Evolutionary conservation across 1,140 invertebrate species (phyloP), one percentile per base, ranked within the genome.

Genomic region (Aphis craccivora): DNA sequence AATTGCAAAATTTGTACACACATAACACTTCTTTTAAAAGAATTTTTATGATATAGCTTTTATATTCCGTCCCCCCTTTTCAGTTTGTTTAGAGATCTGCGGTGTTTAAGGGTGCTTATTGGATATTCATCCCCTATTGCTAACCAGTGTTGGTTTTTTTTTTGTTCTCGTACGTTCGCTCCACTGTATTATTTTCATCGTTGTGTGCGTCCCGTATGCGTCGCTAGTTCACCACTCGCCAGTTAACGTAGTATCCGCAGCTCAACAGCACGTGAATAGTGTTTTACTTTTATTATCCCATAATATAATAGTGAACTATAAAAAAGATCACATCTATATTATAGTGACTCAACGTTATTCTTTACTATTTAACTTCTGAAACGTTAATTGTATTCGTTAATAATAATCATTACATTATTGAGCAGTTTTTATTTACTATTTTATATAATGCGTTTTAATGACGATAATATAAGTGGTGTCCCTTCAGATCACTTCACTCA

Each of bases 201-300:
- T 67, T 53, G 22, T 37, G 35, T 37, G 88, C 37, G 23, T 51
- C 30, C 43, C 4, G 97, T 97, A 95, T 98, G 98, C 95, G 98
- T 98, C 96, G 98, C n/a, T 8, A 37, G 22, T 25, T 30, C 83
- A 11, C 14, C 14, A 20, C 25, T 35, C 86, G 48, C 51, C 51
- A 98, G 98, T 97, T 98, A 95, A 97, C 98, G 94, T 97, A 98
- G 95, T 98, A 98, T 90, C 98, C 98, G 93, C 98, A 98, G 40
- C 98, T 98, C 1, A 98, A 98, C 95, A 97, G 98, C 95, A 55
- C 35, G 88, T 51, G 48, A 18, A 51, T 51, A 0, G 18, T 89
- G 51, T 30, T 4, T 5, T 45, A 23, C 43, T 6, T 45, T 18
- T 45, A 25, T 43, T 30, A 40, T 43, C n/a, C 60, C 30, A 67